These are phyloP conservation scores for Eretmocerus hayati DNA, from an alignment of 2,888 invertebrate genomes.

Conservation along the genomic window DNA sequence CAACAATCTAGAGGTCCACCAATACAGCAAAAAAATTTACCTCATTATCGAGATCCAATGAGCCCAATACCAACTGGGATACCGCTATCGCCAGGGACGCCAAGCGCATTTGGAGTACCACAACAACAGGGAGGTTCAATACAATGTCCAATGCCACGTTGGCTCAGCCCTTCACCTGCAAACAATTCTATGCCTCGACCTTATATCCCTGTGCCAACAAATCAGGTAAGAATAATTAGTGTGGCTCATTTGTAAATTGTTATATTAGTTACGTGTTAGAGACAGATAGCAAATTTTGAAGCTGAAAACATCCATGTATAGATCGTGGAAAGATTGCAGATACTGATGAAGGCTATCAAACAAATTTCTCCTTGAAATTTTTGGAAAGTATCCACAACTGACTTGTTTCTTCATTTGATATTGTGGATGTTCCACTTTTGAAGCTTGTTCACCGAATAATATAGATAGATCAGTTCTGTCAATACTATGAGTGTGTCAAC, in stretches of 20 bases:
- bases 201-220: slow-evolving; percentile 47
- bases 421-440: too few relatives aligned
- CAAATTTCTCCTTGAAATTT: too few relatives aligned
- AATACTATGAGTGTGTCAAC: too few relatives aligned
- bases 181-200: slow-evolving; percentile 47
- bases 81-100: slow-evolving; percentile 61
- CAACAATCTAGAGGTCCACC: slow-evolving; percentile 19
- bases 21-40: slow-evolving; percentile 43
- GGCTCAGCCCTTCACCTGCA: slow-evolving; percentile 53
- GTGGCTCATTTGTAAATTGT: neutral
- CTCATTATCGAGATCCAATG: slow-evolving; percentile 45
- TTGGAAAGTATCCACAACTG: too few relatives aligned
- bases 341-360: too few relatives aligned
- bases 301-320: too few relatives aligned
- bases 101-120: slow-evolving; percentile 48
- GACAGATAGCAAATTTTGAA: too few relatives aligned
- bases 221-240: slow-evolving; percentile 30
- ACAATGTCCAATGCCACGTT: slow-evolving; percentile 61
- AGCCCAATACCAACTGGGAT: slow-evolving; percentile 50
- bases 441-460: too few relatives aligned
- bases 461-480: too few relatives aligned
- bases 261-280: neutral
- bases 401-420: too few relatives aligned
- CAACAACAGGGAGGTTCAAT: slow-evolving; percentile 48
- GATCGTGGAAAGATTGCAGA: too few relatives aligned